Evolutionary conservation across 2,113 vertebrate genomes (phyloP).

Genomic region (Leptocoma aspasia): DNA sequence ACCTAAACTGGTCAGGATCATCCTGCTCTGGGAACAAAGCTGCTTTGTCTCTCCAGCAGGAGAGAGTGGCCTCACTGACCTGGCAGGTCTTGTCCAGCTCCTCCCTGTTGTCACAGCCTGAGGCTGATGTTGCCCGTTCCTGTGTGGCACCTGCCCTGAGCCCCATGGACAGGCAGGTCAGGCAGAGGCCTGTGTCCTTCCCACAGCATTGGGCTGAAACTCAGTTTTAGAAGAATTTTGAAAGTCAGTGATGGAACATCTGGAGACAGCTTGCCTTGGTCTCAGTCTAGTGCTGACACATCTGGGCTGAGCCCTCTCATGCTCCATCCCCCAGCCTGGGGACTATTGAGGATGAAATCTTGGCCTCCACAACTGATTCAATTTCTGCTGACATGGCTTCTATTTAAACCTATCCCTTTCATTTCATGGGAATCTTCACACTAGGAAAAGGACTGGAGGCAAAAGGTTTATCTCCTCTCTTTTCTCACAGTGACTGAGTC

Average conservation of each 20-base stretch:
- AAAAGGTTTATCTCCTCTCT: not conserved
- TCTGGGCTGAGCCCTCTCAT: not conserved
- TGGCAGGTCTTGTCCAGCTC: not conserved
- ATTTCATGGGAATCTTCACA: not conserved
- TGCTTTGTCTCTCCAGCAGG: not conserved
- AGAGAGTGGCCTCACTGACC: not conserved
- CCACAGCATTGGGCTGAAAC: not conserved
- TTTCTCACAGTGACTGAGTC: not conserved
- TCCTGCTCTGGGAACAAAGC: not conserved
- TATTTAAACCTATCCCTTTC: not conserved
- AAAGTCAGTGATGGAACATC: not conserved
- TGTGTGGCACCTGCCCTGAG: not conserved
- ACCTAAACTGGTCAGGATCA: not conserved
- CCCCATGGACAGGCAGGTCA: fast-evolving
- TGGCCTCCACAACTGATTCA: not conserved
- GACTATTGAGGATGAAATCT: not conserved
- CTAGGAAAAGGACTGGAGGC: not conserved
- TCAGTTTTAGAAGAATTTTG: not conserved
- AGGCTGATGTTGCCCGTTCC: fast-evolving
- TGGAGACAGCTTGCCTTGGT: not conserved
- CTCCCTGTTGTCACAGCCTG: not conserved
- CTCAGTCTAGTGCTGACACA: not conserved
- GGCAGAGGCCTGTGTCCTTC: not conserved
- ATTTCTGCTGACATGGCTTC: not conserved
- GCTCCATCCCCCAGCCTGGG: not conserved